Percentiles rank a stretch among this genome's conserved stretches.
These are phyloP conservation scores for Aulostomus chinensis DNA, from an alignment of 2,797 vertebrate species.

Conservation along the genomic window DNA sequence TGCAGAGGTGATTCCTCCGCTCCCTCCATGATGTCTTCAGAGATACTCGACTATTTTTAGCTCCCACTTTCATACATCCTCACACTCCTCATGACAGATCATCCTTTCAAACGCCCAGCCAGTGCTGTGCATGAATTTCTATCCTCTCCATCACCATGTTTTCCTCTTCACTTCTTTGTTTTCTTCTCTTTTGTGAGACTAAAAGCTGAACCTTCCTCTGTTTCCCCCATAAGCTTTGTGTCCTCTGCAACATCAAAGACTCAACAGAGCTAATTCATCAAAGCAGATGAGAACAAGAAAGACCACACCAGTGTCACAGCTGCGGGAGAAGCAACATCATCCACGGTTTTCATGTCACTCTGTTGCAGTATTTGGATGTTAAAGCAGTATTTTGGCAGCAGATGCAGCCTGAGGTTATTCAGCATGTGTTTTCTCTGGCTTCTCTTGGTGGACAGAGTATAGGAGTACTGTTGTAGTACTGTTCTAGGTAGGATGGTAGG, in stretches of 20 bases:
- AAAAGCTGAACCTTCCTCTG: not conserved
- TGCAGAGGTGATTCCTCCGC: slow-evolving; percentile 60
- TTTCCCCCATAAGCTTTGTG: too few species aligned
- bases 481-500: too few species aligned
- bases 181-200: not conserved
- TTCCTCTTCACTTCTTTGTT: slow-evolving; percentile 1
- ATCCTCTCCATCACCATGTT: slow-evolving; percentile 4
- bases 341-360: too few species aligned
- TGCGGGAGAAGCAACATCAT: too few species aligned
- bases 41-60: slow-evolving; percentile 65
- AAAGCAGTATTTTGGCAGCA: too few species aligned
- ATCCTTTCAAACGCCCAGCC: slow-evolving; percentile 18
- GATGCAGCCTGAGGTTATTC: too few species aligned
- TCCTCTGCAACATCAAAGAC: not conserved
- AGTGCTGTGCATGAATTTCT: not conserved
- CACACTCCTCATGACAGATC: slow-evolving; percentile 25
- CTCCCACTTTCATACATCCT: slow-evolving; percentile 23
- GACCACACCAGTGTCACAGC: too few species aligned
- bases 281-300: too few species aligned
- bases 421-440: too few species aligned
- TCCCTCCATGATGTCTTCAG: slow-evolving; percentile 44
- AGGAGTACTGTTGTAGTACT: too few species aligned
- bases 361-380: too few species aligned
- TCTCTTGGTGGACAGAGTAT: too few species aligned
- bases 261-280: not conserved